Percentiles rank a stretch among this genome's conserved stretches.
These are phyloP conservation scores for Tichodroma muraria DNA, from an alignment of 2,113 vertebrate genomes.

Conservation along the genomic window DNA sequence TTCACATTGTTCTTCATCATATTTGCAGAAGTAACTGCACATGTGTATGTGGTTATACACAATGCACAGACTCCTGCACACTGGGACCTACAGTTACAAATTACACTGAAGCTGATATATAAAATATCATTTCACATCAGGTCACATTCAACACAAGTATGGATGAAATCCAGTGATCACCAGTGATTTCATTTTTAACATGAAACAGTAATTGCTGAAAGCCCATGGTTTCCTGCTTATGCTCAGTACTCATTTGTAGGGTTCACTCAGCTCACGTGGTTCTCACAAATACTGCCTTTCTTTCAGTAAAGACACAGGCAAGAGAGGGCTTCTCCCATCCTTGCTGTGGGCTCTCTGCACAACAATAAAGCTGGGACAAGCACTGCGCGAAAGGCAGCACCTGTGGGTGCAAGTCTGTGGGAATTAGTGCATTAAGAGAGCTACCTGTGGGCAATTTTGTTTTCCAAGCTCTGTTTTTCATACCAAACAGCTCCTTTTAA, in stretches of 20 bases:
- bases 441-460: neutral
- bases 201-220: neutral
- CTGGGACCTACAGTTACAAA: neutral
- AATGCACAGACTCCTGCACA: neutral
- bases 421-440: constrained; percentile 10
- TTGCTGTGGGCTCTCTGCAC: neutral
- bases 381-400: neutral
- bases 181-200: neutral
- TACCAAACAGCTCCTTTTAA: constrained; percentile 2
- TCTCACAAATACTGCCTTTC: neutral
- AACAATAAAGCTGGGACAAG: neutral
- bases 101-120: neutral
- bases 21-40: neutral
- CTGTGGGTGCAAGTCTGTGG: neutral
- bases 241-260: neutral
- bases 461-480: neutral
- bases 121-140: neutral
- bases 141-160: neutral
- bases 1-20: neutral
- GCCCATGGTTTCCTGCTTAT: neutral
- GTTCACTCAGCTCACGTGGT: neutral
- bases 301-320: neutral
- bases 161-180: neutral
- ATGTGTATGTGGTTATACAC: neutral
- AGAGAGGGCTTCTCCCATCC: neutral